Base-by-base conservation (phyloP, 2,797 vertebrate genomes). In the Coluber constrictor region DNA sequence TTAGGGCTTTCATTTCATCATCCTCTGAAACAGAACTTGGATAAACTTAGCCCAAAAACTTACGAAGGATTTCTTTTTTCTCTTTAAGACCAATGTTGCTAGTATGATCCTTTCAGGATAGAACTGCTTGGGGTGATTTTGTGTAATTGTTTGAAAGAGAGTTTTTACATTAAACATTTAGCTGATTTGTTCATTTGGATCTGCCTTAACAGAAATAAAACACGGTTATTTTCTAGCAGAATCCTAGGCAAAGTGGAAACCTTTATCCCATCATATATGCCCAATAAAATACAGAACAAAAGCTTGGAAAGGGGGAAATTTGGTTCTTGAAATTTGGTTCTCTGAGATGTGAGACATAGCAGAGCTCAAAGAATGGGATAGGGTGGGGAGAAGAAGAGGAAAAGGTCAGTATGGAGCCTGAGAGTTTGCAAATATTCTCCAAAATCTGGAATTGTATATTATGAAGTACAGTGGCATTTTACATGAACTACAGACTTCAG, bases 21-120 rank as follows among this genome's bases (percentile, higher is more conserved):
- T 87, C 3, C 63, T 61, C 63, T 90, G 91, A 89, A 92, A 91
- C 87, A 63, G 63, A 57, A 92, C 4, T 87, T 83, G 59, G 59
- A 63, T 37, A 51, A 92, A 92, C 61, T 56, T 90, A 56, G 79
- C 20, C 12, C 51, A 27, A 29, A 89, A 87, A 87, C 86, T 87
- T 32, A 83, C 59, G 29, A 11, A 86, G 2, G 15, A 11, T 70
- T 15, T 32, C n/a, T 10, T 29, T 10, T 37, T 15, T 10, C 11
- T 18, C 5, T 83, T 86, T 61, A 92, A 93, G 91, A 59, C 66
- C 16, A 18, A 55, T n/a, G 86, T 89, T 94, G 92, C 90, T 91
- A 43, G 32, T 59, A 47, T 70, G 87, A 92, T 89, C 86, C 55
- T 60, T 91, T 59, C n/a, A 89, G 86, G 89, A 12, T 47, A 47